Evolutionary conservation across 2,888 invertebrate genomes (phyloP).

Genomic region (Lutraria lutraria): DNA sequence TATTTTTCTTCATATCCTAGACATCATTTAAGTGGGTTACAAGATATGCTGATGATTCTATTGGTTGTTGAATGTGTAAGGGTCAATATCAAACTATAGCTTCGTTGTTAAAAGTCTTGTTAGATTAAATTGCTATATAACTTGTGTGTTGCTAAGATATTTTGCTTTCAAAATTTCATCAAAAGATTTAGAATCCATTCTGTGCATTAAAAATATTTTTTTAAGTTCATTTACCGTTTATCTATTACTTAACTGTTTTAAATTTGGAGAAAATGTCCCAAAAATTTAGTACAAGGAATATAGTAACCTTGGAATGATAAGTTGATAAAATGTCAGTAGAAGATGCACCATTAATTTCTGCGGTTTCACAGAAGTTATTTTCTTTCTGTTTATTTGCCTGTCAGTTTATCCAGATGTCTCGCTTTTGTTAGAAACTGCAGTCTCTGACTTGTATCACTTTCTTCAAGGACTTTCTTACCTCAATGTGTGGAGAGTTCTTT

Average conservation of each 20-base stretch:
- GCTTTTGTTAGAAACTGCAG: neutral
- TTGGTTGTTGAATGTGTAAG: neutral
- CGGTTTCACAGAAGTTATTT: neutral
- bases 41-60: neutral
- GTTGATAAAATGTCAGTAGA: neutral
- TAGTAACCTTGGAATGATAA: neutral
- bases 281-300: neutral
- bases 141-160: neutral
- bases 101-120: slow-evolving; percentile 10
- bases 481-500: neutral
- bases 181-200: neutral
- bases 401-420: slow-evolving; percentile 15
- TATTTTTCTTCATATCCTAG: too few species aligned
- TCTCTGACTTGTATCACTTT: neutral
- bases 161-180: neutral
- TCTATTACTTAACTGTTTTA: neutral
- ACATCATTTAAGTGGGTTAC: neutral
- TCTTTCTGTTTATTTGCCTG: neutral
- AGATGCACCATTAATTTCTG: neutral
- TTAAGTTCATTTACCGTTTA: slow-evolving; percentile 11
- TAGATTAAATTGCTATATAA: neutral
- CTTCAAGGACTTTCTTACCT: neutral
- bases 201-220: neutral
- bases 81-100: neutral
- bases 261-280: neutral